Evolutionary conservation across 2,888 invertebrate species (phyloP).

Genomic region (Mantis religiosa): DNA sequence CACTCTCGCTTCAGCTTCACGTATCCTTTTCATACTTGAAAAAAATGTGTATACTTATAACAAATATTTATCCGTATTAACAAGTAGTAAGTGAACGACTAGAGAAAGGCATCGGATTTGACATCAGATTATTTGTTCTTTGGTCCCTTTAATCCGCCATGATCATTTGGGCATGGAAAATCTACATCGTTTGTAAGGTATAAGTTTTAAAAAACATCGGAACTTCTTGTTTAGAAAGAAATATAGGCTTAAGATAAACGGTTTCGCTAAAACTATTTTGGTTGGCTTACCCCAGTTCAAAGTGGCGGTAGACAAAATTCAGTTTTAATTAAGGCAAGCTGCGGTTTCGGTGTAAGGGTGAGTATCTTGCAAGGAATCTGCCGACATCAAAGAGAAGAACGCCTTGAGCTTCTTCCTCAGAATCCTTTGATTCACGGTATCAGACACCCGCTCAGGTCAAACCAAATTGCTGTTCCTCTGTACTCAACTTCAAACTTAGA

Average conservation of each 20-base stretch:
- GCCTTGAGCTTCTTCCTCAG: background rate
- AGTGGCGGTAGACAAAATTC: background rate
- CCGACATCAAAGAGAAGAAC: background rate
- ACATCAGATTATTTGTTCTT: too few relatives aligned
- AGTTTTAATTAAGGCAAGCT: background rate
- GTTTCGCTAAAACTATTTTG: background rate
- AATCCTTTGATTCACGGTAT: background rate
- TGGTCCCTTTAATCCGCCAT: too few relatives aligned
- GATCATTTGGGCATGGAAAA: too few relatives aligned
- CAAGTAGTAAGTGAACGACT: too few relatives aligned
- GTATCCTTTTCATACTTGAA: too few relatives aligned
- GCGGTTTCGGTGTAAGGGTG: background rate
- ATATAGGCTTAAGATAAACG: background rate
- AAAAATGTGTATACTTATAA: too few relatives aligned
- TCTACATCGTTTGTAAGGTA: too few relatives aligned
- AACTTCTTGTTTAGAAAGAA: background rate
- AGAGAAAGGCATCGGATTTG: too few relatives aligned
- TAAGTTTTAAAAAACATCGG: background rate
- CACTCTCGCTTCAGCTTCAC: too few relatives aligned
- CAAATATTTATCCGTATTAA: too few relatives aligned
- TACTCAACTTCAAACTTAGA: background rate
- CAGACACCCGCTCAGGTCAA: background rate
- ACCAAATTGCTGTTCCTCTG: background rate
- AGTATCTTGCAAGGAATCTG: background rate
- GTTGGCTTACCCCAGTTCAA: background rate